These are phyloP conservation scores for Brachypalpus laphriformis DNA, from an alignment of 2,888 invertebrate genomes.

Conservation along the genomic window DNA sequence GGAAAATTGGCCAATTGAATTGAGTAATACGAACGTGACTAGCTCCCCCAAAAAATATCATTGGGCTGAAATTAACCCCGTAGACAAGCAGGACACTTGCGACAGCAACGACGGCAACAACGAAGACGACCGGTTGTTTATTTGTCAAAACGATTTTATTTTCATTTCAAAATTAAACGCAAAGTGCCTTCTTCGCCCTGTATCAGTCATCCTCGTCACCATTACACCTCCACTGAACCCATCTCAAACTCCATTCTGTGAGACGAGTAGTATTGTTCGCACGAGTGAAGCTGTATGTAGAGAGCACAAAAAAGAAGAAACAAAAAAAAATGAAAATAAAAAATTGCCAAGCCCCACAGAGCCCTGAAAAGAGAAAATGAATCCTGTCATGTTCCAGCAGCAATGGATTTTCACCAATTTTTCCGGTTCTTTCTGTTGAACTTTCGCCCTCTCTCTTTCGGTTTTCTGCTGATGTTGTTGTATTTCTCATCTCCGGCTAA, in stretches of 20 bases:
- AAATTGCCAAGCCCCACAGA: not conserved
- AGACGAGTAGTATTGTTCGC: constrained; percentile 32
- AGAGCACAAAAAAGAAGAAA: constrained; percentile 29
- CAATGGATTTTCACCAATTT: constrained; percentile 63
- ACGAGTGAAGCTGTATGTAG: constrained; percentile 40
- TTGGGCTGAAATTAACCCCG: constrained; percentile 26
- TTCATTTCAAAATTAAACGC: constrained; percentile 62
- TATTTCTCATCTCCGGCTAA: constrained; percentile 20
- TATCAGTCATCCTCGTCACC: not conserved
- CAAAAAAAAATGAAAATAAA: not conserved
- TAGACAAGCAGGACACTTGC: constrained; percentile 15
- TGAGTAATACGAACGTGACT: constrained; percentile 66
- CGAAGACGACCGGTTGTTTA: constrained; percentile 47
- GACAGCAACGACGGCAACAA: not conserved
- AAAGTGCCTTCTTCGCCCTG: constrained; percentile 29
- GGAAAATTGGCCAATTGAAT: constrained; percentile 59
- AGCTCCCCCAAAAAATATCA: not conserved
- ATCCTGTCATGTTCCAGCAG: constrained; percentile 68
- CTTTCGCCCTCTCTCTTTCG: not conserved
- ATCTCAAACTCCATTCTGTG: not conserved
- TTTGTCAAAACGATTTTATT: constrained; percentile 66
- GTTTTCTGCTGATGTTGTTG: not conserved
- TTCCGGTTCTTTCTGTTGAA: constrained; percentile 63
- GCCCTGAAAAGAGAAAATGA: constrained; percentile 56
- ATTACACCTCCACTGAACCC: not conserved